phyloP scores from a whole-genome alignment of 2,888 invertebrate species.

The Cheilosia vernalis region DNA sequence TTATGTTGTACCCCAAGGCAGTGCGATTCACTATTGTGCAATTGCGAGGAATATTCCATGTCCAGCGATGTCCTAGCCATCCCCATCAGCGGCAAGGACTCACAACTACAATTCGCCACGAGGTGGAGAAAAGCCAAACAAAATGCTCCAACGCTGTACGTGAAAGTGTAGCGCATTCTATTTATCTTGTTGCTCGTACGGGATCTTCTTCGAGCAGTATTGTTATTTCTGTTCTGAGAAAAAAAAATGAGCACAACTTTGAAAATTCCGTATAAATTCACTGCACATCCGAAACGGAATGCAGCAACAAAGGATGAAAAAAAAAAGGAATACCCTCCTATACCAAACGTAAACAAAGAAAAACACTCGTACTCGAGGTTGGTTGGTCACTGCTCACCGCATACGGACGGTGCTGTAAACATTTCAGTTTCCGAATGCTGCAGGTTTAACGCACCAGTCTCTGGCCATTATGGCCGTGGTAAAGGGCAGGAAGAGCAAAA shows the following conservation, averaged over 20 bases:
- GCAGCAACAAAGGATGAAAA: constrained; percentile 21
- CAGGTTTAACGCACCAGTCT: constrained; percentile 63
- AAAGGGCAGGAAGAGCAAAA: constrained; percentile 27
- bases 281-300: constrained; percentile 68
- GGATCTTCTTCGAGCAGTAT: constrained; percentile 31
- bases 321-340: constrained; percentile 14
- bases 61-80: constrained; percentile 4
- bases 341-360: constrained; percentile 70
- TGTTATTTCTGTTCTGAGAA: constrained; percentile 12
- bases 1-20: constrained; percentile 51
- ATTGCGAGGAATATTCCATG: constrained; percentile 20
- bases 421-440: constrained; percentile 65
- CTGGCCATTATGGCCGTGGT: constrained; percentile 51
- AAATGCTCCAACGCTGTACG: constrained; percentile 46
- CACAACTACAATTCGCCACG: constrained; percentile 44
- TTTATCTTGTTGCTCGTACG: constrained; percentile 39
- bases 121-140: constrained; percentile 63
- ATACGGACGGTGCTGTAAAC: constrained; percentile 65
- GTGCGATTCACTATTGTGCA: constrained; percentile 33
- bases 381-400: constrained; percentile 67
- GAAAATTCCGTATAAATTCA: constrained; percentile 64
- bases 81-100: constrained; percentile 27
- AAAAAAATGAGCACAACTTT: constrained; percentile 30
- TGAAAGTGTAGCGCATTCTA: constrained; percentile 56
- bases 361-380: constrained; percentile 42